Evolutionary conservation across 1,140 invertebrate genomes (phyloP).

Genomic region (Thaumatotibia leucotreta): DNA sequence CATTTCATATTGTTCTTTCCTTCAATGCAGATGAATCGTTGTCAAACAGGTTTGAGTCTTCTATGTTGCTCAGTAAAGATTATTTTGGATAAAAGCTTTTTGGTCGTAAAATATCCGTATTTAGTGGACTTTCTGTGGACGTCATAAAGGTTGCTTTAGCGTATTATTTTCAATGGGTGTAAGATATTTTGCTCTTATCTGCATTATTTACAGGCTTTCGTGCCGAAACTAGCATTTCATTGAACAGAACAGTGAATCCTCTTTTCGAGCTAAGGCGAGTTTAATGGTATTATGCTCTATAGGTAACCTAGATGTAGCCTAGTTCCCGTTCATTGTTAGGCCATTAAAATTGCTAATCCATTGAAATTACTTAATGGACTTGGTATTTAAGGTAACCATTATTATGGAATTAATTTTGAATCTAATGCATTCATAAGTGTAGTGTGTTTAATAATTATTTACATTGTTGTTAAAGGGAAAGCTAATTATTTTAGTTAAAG

Average conservation of each 20-base stretch:
- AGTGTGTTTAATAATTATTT: not conserved
- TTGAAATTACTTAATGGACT: slow-evolving; percentile 8
- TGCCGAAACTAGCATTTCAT: slow-evolving; percentile 73
- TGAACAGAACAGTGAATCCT: slow-evolving; percentile 66
- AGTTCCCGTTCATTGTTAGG: not conserved
- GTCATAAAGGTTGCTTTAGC: slow-evolving; percentile 41
- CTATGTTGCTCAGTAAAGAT: slow-evolving; percentile 24
- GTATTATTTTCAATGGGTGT: slow-evolving; percentile 24
- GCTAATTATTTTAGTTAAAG: too few species aligned
- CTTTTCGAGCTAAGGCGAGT: slow-evolving; percentile 64
- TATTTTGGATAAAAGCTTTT: slow-evolving; percentile 18
- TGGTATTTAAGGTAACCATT: not conserved
- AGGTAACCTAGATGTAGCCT: not conserved
- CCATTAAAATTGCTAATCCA: not conserved
- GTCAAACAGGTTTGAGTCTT: slow-evolving; percentile 46
- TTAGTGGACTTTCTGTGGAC: slow-evolving; percentile 31
- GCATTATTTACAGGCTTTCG: slow-evolving; percentile 60
- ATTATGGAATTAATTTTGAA: not conserved
- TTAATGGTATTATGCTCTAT: slow-evolving; percentile 48
- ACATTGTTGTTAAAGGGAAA: not conserved
- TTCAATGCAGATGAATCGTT: slow-evolving; percentile 41
- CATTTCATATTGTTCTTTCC: slow-evolving; percentile 55
- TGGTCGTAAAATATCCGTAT: slow-evolving; percentile 15
- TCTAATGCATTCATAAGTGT: not conserved
- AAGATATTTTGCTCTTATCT: slow-evolving; percentile 47